Evolutionary conservation across 2,797 vertebrate species (phyloP).

Genomic region (Varecia variegata): DNA sequence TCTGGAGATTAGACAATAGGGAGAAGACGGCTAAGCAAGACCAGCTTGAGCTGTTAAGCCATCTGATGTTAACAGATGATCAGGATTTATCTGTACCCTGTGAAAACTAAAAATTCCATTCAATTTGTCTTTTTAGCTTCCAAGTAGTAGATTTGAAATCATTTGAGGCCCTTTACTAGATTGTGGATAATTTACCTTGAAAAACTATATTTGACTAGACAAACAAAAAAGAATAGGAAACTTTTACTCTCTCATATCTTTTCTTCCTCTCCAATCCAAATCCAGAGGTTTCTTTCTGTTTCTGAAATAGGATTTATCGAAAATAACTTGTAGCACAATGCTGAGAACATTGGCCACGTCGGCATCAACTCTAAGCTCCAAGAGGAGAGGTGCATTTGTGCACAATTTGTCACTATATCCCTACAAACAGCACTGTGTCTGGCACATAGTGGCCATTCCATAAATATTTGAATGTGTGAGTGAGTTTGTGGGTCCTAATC

Average conservation of each 20-base stretch:
- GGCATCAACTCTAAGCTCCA: not conserved
- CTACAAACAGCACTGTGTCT: not conserved
- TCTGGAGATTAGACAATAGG: slow-evolving; percentile 19
- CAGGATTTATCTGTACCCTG: slow-evolving; percentile 2
- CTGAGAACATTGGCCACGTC: not conserved
- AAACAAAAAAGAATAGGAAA: not conserved
- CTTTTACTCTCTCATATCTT: not conserved
- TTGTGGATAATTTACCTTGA: not conserved
- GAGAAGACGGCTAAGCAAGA: not conserved
- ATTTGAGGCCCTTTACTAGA: not conserved
- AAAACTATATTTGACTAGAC: not conserved
- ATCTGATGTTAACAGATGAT: not conserved
- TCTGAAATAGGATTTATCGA: not conserved
- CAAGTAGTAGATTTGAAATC: not conserved
- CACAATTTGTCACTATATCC: not conserved
- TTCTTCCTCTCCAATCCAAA: not conserved
- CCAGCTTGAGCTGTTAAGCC: not conserved
- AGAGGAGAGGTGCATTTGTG: not conserved
- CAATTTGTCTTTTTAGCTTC: not conserved
- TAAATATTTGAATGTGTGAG: not conserved
- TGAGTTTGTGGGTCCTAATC: not conserved
- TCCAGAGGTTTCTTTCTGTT: not conserved
- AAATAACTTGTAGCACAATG: not conserved
- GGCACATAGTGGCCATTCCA: not conserved
- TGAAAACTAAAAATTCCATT: slow-evolving; percentile 7